phyloP scores from a whole-genome alignment of 2,113 vertebrate genomes.

The Hippoglossus stenolepis region DNA sequence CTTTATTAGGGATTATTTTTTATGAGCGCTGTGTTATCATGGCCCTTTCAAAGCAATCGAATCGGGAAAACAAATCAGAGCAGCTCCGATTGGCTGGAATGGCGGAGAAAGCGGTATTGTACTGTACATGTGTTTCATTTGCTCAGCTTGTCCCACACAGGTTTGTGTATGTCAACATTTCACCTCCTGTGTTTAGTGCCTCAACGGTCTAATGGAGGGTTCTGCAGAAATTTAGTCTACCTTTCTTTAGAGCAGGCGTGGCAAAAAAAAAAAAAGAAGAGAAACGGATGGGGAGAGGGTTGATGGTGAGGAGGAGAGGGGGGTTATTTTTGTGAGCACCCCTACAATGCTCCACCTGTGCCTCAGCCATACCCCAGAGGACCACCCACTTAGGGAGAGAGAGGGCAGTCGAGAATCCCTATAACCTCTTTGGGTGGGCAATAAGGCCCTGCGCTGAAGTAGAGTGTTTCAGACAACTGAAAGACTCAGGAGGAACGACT shows the following conservation, averaged over 20 bases:
- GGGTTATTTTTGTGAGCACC: conserved; percentile 83
- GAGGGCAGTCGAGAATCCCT: conserved; percentile 81
- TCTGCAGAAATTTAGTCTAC: conserved; percentile 75
- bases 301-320: conserved; percentile 66
- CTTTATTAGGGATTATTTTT: conserved; percentile 31
- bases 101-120: conserved; percentile 6
- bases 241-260: conserved; percentile 68
- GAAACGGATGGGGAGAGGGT: conserved; percentile 46
- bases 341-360: conserved; percentile 88
- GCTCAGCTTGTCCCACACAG: conserved; percentile 37
- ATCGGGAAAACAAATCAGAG: background rate
- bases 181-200: conserved; percentile 63
- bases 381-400: conserved; percentile 87
- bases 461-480: conserved; percentile 83
- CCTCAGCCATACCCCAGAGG: conserved; percentile 84
- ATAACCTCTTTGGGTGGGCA: conserved; percentile 89
- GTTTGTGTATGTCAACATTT: conserved; percentile 70
- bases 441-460: conserved; percentile 81
- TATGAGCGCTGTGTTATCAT: conserved; percentile 8
- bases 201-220: conserved; percentile 67
- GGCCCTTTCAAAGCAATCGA: background rate
- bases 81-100: background rate
- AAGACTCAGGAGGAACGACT: conserved; percentile 74
- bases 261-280: conserved; percentile 42
- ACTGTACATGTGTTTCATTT: conserved; percentile 32